phyloP scores from a whole-genome alignment of 2,797 vertebrate genomes.

The Coracias cyanogaster region DNA sequence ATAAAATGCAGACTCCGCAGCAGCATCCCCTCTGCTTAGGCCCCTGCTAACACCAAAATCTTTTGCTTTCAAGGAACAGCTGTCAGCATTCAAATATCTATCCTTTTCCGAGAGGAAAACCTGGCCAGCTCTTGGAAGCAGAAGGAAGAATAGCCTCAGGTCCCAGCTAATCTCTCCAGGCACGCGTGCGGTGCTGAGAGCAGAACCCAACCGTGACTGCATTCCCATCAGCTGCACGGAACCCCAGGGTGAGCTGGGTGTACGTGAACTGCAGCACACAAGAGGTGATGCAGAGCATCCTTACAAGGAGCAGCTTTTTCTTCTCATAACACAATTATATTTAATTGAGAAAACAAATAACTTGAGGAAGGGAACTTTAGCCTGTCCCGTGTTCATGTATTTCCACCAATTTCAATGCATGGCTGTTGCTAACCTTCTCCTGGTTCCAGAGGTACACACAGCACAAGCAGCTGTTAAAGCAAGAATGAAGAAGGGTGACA shows the following conservation, averaged over 20 bases:
- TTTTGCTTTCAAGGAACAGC: not conserved
- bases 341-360: not conserved
- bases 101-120: not conserved
- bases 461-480: not conserved
- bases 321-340: not conserved
- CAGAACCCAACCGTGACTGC: accelerated
- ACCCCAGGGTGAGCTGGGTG: not conserved
- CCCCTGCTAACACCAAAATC: not conserved
- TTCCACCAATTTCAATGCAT: not conserved
- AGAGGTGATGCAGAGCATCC: not conserved
- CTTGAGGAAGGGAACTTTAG: not conserved
- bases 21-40: not conserved
- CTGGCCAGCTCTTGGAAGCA: not conserved
- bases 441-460: not conserved
- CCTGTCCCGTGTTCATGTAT: not conserved
- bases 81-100: not conserved
- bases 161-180: not conserved
- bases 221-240: accelerated
- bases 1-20: not conserved
- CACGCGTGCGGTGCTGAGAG: accelerated
- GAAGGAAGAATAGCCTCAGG: not conserved
- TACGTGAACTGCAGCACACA: accelerated
- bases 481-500: not conserved
- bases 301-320: not conserved
- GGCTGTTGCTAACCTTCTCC: not conserved